A percentile compares a stretch with the other conserved stretches of the same genome.
These are phyloP conservation scores for Cyprinodon brontotheroides DNA, from an alignment of 2,113 vertebrate genomes.

Conservation along the genomic window DNA sequence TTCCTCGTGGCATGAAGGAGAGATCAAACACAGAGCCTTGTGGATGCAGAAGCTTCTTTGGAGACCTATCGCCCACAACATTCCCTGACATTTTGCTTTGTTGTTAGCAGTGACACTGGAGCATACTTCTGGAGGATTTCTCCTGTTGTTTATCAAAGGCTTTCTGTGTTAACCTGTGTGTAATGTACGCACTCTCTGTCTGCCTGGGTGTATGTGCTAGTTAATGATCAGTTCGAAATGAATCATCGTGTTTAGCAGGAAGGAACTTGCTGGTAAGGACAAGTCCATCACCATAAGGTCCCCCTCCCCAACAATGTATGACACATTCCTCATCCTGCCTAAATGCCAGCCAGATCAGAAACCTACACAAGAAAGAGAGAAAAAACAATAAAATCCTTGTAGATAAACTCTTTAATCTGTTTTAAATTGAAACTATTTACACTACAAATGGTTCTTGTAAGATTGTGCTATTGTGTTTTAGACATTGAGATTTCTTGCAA, in stretches of 20 bases:
- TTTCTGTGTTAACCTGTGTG: constrained; percentile 2
- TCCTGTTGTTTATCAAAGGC: constrained; percentile 30
- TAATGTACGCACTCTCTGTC: background rate
- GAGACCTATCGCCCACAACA: constrained; percentile 6
- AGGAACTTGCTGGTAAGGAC: background rate
- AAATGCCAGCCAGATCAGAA: constrained; percentile 1
- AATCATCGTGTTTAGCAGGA: constrained; percentile 15
- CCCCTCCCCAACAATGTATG: no score
- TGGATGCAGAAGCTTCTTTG: constrained; percentile 15
- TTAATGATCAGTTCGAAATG: constrained; percentile 35
- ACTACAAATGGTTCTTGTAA: no score
- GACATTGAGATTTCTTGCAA: background rate
- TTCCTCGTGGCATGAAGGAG: constrained; percentile 16
- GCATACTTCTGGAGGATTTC: constrained; percentile 27
- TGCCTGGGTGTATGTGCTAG: constrained; percentile 1
- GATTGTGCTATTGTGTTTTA: background rate
- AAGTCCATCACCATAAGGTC: background rate
- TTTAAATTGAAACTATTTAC: background rate
- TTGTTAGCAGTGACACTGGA: constrained; percentile 25
- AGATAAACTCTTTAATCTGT: background rate
- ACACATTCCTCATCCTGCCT: background rate
- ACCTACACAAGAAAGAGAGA: background rate
- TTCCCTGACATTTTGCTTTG: constrained; percentile 45
- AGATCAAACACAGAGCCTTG: constrained; percentile 43
- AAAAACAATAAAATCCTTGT: background rate